Base-by-base conservation (phyloP, 2,888 invertebrate genomes). In the Lordiphosa andalusiaca region DNA sequence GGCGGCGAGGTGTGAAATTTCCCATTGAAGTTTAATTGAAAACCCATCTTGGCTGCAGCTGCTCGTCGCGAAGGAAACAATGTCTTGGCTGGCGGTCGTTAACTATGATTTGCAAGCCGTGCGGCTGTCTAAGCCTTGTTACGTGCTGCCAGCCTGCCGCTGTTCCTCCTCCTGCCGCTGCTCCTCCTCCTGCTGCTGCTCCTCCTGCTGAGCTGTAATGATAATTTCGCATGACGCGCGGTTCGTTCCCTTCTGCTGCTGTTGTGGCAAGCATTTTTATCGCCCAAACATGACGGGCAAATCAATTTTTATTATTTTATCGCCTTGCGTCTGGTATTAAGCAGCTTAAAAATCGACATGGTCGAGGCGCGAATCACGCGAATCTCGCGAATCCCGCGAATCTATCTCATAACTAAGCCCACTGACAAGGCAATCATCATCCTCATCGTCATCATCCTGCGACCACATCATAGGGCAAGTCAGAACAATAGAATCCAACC, bases 281-380 rank as follows among this genome's bases (percentile, higher is more conserved):
- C 81, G 81, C 60, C 67, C 58, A 77, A 73, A 53, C 70, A 66
- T 67, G 76, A 76, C 55, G 73, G 46, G 63, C 61, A 73, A 77
- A 77, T 81, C 76, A 84, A 81, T 77, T 84, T 81, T 81, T 84
- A 81, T 77, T 76, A 81, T 76, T 84, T 76, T 77, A 84, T 76
- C 67, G 59, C 61, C 69, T 60, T 50, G 46, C 55, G 61, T 71
- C 63, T 77, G 58, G 66, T 72, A 65, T 58, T 55, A 60, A 60
- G 53, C 60, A 39, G 60, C 58, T 59, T 57, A 50, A 52, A 40
- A 50, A 40, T 38, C 41, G 12, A 38, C 25, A 12, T 36, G 4
- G 19, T 6, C 49, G 4, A 49, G 35, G 30, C 38, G 46, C 38
- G 37, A n/a, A n/a, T n/a, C n/a, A n/a, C n/a, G n/a, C n/a, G n/a